Evolutionary conservation across 2,888 invertebrate species (phyloP).

Genomic region (Pyralis farinalis): DNA sequence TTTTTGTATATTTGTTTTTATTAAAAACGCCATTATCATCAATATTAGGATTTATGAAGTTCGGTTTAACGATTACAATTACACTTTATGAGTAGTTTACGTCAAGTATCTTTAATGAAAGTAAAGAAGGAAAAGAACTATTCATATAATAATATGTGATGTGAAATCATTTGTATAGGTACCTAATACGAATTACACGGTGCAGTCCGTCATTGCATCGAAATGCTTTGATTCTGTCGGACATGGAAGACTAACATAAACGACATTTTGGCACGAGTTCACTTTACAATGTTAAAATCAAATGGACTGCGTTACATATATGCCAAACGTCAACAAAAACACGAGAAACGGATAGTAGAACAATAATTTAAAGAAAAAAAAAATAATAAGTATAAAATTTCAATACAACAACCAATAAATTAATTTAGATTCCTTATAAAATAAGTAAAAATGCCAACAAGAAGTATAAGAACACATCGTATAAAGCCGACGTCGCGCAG

Average conservation of each 20-base stretch:
- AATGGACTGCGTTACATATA: conserved; percentile 71
- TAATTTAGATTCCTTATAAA: conserved; percentile 80
- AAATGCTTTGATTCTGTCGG: conserved; percentile 12
- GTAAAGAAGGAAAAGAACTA: conserved; percentile 68
- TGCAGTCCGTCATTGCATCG: conserved; percentile 45
- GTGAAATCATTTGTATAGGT: conserved; percentile 30
- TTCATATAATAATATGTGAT: conserved; percentile 44
- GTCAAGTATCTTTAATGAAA: conserved; percentile 70
- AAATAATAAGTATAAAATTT: conserved; percentile 54
- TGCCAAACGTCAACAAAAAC: conserved; percentile 62
- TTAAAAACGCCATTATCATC: conserved; percentile 81
- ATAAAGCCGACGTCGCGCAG: conserved; percentile 49
- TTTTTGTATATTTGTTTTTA: conserved; percentile 78
- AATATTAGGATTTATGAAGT: conserved; percentile 81
- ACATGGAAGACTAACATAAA: conserved; percentile 51
- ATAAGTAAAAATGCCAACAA: conserved; percentile 81
- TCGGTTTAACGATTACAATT: conserved; percentile 79
- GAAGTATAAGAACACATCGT: conserved; percentile 79
- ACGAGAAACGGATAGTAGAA: conserved; percentile 53
- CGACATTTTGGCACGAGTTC: conserved; percentile 55
- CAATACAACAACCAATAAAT: conserved; percentile 81
- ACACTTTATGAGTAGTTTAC: conserved; percentile 76
- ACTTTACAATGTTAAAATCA: conserved; percentile 31
- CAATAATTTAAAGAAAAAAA: conserved; percentile 73
- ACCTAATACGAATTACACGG: conserved; percentile 24